Evolutionary conservation across 2,113 vertebrate species (phyloP), one percentile per base, ranked within the genome.

Genomic region (Castor canadensis): DNA sequence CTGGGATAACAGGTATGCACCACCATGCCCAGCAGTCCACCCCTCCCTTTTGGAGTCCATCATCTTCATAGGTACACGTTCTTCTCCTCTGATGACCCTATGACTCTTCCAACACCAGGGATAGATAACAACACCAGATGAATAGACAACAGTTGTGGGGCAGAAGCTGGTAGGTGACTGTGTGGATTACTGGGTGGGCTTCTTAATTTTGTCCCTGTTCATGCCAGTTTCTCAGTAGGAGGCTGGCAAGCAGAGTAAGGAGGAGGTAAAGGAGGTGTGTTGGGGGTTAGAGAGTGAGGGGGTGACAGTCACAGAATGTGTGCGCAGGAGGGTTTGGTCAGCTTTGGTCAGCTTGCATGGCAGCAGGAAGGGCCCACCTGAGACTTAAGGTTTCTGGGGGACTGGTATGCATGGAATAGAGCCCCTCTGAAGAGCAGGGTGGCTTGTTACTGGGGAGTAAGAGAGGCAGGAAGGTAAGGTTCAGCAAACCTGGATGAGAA

Each of bases 211-310:
- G 20, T 83, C 71, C 26, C 38, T 35, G 17, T 69, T 16, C 28
- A 54, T 43, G 76, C 49, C n/a, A 9, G 91, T 88, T 58, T 76
- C 49, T 79, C 30, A 30, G 43, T 2, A n/a, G 52, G 17, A 66
- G 86, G 35, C 52, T 52, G 66, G 32, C 11, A 79, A 79, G 22
- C n/a, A 54, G 62, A 60, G 28, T 30, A 60, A 62, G 26, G 1
- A 6, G 20, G 16, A 10, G 1, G 0, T 10, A 0, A 22, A 30
- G 49, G 32, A 6, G 12, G 9, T 35, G 6, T 30, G 2, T 0
- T 32, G 19, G 26, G 22, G 8, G 1, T 45, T 43, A 30, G 38
- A 49, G 5, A 35, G 17, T 24, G 19, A 64, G 47, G 19, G 22
- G 60, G 24, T 43, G 40, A 15, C 10, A 40, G 43, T 54, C 77